Percentiles rank a stretch among this genome's conserved stretches.
These are phyloP conservation scores for Lagopus leucura DNA, from an alignment of 2,113 vertebrate species.

Conservation along the genomic window DNA sequence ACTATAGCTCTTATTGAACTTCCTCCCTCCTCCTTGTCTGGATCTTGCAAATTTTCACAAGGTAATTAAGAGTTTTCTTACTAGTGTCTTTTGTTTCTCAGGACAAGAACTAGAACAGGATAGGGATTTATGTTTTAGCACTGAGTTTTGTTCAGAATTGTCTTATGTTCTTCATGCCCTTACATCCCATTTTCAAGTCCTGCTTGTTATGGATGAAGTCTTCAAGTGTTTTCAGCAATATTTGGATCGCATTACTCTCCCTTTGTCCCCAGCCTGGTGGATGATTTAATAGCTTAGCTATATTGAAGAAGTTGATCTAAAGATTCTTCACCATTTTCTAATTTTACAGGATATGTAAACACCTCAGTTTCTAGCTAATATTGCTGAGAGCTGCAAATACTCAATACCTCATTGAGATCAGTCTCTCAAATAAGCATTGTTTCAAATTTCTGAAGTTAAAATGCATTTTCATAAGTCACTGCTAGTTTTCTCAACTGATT, in stretches of 20 bases:
- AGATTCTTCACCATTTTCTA: neutral
- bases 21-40: conserved; percentile 79
- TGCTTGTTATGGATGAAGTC: neutral
- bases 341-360: neutral
- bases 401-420: neutral
- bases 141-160: neutral
- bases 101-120: neutral
- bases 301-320: neutral
- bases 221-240: neutral
- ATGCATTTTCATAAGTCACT: neutral
- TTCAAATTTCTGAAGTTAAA: neutral
- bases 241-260: neutral
- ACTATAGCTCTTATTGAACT: conserved; percentile 70
- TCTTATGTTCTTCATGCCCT: neutral
- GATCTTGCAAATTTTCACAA: conserved; percentile 76
- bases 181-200: neutral
- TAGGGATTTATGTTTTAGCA: neutral
- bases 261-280: neutral
- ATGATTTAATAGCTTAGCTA: neutral
- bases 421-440: neutral
- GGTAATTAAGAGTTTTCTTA: conserved; percentile 73
- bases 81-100: neutral
- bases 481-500: neutral
- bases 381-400: neutral
- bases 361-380: neutral